Conservation (phyloP, 1,140 invertebrate genomes). For the Drosophila kurseongensis region DNA sequence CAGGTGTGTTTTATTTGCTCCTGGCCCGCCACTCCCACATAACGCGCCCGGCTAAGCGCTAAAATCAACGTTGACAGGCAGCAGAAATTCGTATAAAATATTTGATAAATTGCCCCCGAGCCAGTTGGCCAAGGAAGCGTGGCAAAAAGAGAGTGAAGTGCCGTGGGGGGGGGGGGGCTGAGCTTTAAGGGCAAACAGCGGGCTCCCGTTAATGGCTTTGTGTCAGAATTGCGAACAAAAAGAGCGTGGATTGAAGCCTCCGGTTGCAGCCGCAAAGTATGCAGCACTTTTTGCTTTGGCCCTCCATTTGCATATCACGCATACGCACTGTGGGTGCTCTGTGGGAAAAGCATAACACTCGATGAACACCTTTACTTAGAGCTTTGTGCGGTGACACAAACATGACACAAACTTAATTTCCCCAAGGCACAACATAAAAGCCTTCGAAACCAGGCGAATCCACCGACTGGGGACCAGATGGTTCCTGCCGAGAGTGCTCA, state of each 20-base stretch:
- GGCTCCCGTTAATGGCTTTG: slow-evolving; percentile 23
- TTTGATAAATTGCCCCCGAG: slow-evolving; percentile 72
- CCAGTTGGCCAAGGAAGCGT: not conserved
- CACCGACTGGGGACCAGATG: not conserved
- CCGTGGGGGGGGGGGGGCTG: no score
- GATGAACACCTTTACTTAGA: slow-evolving; percentile 24
- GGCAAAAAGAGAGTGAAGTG: slow-evolving; percentile 1
- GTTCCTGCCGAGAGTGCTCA: slow-evolving; percentile 14
- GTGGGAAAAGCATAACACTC: slow-evolving; percentile 4
- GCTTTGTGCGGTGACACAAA: slow-evolving; percentile 62
- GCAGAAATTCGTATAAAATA: slow-evolving; percentile 62
- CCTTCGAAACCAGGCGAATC: not conserved
- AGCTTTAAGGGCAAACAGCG: slow-evolving; percentile 21
- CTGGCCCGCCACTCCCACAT: slow-evolving; percentile 9
- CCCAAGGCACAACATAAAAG: slow-evolving; percentile 69
- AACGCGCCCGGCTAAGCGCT: slow-evolving; percentile 52
- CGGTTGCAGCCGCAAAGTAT: slow-evolving; percentile 18
- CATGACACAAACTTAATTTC: slow-evolving; percentile 82
- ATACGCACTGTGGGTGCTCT: slow-evolving; percentile 53
- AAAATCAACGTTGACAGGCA: slow-evolving; percentile 78
- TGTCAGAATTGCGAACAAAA: slow-evolving; percentile 6
- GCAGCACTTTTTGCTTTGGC: slow-evolving; percentile 23
- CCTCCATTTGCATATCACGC: slow-evolving; percentile 64
- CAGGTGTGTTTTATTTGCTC: slow-evolving; percentile 75
- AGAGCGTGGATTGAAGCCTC: not conserved